Evolutionary conservation across 1,140 invertebrate genomes (phyloP).

Genomic region (Phymorhynchus buccinoides): DNA sequence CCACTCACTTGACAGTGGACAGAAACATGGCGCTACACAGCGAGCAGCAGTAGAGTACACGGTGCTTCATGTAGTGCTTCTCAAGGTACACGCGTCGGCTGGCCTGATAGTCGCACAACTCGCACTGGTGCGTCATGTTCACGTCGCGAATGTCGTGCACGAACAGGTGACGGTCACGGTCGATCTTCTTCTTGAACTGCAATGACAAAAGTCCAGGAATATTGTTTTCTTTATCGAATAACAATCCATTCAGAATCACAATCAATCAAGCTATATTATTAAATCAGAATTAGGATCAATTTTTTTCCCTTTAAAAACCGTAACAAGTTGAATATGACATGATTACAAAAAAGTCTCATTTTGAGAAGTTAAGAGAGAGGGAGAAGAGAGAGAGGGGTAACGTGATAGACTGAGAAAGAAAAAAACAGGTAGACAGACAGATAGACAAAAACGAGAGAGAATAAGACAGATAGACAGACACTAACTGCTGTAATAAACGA

Average conservation of each 20-base stretch:
- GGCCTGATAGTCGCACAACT: conserved; percentile 70
- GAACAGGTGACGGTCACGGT: conserved; percentile 72
- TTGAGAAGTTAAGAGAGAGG: background rate
- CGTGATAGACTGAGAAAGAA: background rate
- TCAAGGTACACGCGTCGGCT: conserved; percentile 68
- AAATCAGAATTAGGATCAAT: no score
- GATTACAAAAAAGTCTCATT: background rate
- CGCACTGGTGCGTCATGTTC: conserved; percentile 64
- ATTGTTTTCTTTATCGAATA: no score
- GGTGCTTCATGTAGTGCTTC: conserved; percentile 71
- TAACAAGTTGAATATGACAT: background rate
- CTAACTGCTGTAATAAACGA: no score
- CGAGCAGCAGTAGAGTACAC: conserved; percentile 64
- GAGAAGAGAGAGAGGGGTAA: background rate
- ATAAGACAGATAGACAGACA: background rate
- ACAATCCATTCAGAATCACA: no score
- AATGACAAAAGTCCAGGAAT: no score
- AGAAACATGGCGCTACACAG: conserved; percentile 59
- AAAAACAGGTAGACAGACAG: background rate
- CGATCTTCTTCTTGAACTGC: conserved; percentile 69
- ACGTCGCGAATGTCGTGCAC: conserved; percentile 71
- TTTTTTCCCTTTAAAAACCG: no score
- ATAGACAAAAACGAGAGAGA: background rate
- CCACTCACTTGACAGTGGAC: conserved; percentile 33
- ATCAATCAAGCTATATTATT: no score